phyloP scores from a whole-genome alignment of 2,888 invertebrate species.

The Phaonia tiefii region DNA sequence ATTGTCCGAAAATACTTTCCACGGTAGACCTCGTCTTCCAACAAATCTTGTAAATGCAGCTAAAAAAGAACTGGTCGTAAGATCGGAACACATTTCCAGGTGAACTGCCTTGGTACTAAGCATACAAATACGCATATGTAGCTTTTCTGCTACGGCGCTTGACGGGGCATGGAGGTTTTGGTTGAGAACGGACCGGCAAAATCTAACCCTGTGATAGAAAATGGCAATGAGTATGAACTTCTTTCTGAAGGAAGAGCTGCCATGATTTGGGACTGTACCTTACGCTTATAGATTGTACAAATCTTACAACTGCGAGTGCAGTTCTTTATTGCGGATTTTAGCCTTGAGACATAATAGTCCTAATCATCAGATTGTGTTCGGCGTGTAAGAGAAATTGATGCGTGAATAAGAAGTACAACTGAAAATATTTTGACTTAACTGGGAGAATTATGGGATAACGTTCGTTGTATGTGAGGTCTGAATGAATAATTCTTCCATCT shows the following conservation, averaged over 20 bases:
- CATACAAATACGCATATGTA: conserved; percentile 29
- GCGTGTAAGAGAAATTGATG: conserved; percentile 26
- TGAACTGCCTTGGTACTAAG: conserved; percentile 3
- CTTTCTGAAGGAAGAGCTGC: conserved; percentile 39
- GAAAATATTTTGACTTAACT: background rate
- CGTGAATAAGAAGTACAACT: background rate
- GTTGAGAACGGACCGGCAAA: too few relatives aligned
- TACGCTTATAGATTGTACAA: background rate
- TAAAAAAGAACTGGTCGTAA: conserved; percentile 30
- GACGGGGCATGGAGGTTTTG: too few relatives aligned
- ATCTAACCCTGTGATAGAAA: too few relatives aligned
- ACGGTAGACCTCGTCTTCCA: background rate
- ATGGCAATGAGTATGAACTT: background rate
- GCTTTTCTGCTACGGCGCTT: background rate
- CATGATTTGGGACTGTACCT: background rate
- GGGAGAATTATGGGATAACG: background rate
- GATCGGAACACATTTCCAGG: conserved; percentile 21
- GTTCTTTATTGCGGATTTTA: background rate
- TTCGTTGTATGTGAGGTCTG: background rate
- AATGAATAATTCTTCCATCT: background rate
- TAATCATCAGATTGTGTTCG: conserved; percentile 24
- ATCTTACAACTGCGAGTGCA: background rate
- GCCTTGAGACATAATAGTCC: conserved; percentile 19
- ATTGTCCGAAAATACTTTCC: background rate
- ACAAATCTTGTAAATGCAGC: conserved; percentile 32